These are phyloP conservation scores for Strongylocentrotus purpuratus DNA, from an alignment of 35 echinoderm and acorn worm genomes.

Conservation along the genomic window DNA sequence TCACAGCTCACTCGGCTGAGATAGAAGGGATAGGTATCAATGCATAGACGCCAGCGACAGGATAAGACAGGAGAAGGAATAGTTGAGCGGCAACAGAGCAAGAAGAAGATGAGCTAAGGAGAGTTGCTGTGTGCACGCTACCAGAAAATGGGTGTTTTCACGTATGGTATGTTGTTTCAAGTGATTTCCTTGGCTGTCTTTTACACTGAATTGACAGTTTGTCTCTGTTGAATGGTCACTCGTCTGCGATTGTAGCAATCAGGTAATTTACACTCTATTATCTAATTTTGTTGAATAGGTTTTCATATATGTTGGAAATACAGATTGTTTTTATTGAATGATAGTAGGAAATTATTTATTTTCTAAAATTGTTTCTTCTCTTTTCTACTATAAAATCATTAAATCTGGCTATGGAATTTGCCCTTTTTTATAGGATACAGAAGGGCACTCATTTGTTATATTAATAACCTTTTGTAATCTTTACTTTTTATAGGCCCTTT, in stretches of 20 bases:
- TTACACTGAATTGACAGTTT: neutral
- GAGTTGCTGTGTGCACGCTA: neutral
- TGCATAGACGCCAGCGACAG: neutral
- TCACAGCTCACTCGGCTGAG: neutral
- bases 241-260: neutral
- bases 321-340: too few relatives aligned
- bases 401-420: too few relatives aligned
- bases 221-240: neutral
- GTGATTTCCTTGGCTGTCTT: neutral
- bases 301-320: too few relatives aligned
- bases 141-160: conserved; percentile 17
- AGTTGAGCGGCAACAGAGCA: neutral
- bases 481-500: too few relatives aligned
- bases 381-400: too few relatives aligned
- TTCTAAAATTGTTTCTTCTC: too few relatives aligned
- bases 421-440: too few relatives aligned
- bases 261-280: neutral
- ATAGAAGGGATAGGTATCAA: conserved; percentile 2
- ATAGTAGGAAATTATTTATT: too few relatives aligned
- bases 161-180: conserved; percentile 10
- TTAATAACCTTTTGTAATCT: too few relatives aligned
- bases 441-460: too few relatives aligned
- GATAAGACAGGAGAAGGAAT: neutral
- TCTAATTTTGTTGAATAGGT: too few relatives aligned
- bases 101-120: neutral